Conservation (phyloP, 2,888 invertebrate genomes). For the Nephrotoma appendiculata region DNA sequence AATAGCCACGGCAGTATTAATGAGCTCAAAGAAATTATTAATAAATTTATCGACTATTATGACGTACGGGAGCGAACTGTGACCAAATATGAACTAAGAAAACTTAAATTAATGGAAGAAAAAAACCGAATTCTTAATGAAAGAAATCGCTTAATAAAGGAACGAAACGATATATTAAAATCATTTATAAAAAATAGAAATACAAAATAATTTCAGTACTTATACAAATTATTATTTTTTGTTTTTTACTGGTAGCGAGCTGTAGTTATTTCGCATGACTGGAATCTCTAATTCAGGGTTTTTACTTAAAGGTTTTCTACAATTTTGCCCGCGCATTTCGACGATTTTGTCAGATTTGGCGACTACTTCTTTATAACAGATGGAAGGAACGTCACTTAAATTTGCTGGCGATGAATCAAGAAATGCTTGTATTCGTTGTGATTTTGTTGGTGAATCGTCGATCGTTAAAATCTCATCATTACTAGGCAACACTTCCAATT, state of each 20-base stretch:
- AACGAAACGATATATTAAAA: neutral
- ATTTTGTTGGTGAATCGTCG: neutral
- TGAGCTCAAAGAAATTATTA: neutral
- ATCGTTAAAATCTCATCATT: neutral
- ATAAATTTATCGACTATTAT: neutral
- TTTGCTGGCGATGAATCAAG: neutral
- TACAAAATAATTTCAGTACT: neutral
- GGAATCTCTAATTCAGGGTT: neutral
- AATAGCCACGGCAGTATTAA: neutral
- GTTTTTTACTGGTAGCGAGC: neutral
- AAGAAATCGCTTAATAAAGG: neutral
- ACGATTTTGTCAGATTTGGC: neutral
- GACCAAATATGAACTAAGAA: neutral
- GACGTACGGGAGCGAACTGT: neutral
- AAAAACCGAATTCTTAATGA: neutral
- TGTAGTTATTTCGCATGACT: neutral
- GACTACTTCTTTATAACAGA: neutral
- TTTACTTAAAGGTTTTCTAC: neutral
- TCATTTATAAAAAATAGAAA: neutral
- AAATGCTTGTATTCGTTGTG: neutral
- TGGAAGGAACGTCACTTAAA: neutral
- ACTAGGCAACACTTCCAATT: neutral
- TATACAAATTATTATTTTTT: neutral
- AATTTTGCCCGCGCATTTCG: neutral
- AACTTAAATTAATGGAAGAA: slow-evolving; percentile 1